A percentile compares a stretch with the other conserved stretches of the same genome.
phyloP scores from a whole-genome alignment of 2,888 invertebrate genomes.

The Nasonovia ribisnigri region DNA sequence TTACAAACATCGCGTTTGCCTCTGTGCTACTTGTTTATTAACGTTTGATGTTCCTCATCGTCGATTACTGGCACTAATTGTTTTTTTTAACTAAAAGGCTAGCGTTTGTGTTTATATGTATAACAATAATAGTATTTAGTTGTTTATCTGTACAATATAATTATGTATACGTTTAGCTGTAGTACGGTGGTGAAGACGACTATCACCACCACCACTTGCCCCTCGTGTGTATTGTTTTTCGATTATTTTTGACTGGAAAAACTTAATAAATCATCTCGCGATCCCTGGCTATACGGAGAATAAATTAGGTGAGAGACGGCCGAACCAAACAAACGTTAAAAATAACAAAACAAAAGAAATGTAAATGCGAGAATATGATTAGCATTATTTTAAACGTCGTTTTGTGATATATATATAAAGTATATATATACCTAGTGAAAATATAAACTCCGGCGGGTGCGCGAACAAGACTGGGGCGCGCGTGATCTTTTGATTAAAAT shows the following conservation, averaged over 20 bases:
- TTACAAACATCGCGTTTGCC: neutral
- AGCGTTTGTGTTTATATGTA: neutral
- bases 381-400: slow-evolving; percentile 60
- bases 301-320: neutral
- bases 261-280: slow-evolving; percentile 34
- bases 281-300: neutral
- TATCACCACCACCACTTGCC: neutral
- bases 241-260: slow-evolving; percentile 41
- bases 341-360: slow-evolving; percentile 59
- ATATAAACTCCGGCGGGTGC: slow-evolving; percentile 43
- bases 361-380: slow-evolving; percentile 63
- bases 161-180: neutral
- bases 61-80: neutral
- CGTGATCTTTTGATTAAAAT: slow-evolving; percentile 64
- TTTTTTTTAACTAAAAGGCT: neutral
- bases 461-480: slow-evolving; percentile 50
- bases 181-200: neutral
- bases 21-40: neutral
- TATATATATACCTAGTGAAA: slow-evolving; percentile 2
- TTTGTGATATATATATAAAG: neutral
- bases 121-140: neutral
- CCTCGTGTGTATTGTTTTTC: slow-evolving; percentile 17
- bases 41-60: neutral
- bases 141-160: neutral
- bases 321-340: slow-evolving; percentile 30